Conservation (phyloP, 2,797 vertebrate genomes). For the Crocodylus rhombifer region DNA sequence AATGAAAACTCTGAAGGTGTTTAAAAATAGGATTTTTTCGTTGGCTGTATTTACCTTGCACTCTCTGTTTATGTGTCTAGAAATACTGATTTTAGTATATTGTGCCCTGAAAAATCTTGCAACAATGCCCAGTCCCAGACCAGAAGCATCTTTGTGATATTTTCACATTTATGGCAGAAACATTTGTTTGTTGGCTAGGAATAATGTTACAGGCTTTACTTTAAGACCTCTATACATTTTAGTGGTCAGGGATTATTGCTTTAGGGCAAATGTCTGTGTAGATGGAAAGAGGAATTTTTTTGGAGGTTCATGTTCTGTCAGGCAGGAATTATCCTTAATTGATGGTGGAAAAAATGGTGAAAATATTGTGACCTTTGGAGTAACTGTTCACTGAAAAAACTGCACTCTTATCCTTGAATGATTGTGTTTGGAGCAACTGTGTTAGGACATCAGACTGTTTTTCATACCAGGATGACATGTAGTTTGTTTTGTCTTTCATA, state of each 20-base stretch:
- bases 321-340: background rate
- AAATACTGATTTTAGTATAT: slow-evolving; percentile 4
- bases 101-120: background rate
- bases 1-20: background rate
- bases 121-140: background rate
- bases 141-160: background rate
- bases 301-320: background rate
- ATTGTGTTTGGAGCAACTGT: background rate
- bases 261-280: background rate
- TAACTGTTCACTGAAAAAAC: background rate
- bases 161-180: background rate
- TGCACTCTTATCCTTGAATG: background rate
- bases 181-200: background rate
- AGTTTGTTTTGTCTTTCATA: background rate
- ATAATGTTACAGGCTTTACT: background rate
- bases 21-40: background rate
- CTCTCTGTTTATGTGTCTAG: slow-evolving; percentile 4
- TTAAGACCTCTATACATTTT: background rate
- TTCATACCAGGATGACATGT: background rate
- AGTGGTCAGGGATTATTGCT: background rate
- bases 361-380: background rate
- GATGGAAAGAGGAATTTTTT: background rate
- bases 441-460: background rate
- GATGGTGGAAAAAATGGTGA: background rate
- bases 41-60: background rate